Percentiles rank a stretch among this genome's conserved stretches.
phyloP scores from a whole-genome alignment of 2,888 invertebrate species.

The Gandaritis pyraliata region DNA sequence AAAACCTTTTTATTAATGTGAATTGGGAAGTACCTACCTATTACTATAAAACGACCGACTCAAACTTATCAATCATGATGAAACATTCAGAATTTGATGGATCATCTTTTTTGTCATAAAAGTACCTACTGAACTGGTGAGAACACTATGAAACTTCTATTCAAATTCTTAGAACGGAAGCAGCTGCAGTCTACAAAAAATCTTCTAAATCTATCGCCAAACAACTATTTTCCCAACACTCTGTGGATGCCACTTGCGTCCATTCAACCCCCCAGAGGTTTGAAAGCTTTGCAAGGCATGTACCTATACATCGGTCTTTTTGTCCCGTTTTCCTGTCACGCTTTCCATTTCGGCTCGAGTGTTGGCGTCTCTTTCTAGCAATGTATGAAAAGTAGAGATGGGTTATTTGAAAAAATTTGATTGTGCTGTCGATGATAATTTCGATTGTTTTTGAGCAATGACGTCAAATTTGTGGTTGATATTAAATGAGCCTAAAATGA shows the following conservation, averaged over 20 bases:
- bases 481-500: too few relatives aligned
- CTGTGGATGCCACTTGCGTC: conserved; percentile 45
- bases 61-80: too few relatives aligned
- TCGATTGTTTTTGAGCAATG: conserved; percentile 10
- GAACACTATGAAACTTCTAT: conserved; percentile 17
- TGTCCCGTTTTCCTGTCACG: conserved; percentile 71
- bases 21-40: too few relatives aligned
- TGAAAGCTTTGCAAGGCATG: conserved; percentile 57
- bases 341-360: conserved; percentile 71
- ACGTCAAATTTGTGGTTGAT: conserved; percentile 2
- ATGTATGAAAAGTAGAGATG: conserved; percentile 31
- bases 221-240: conserved; percentile 34
- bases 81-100: background rate
- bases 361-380: conserved; percentile 53
- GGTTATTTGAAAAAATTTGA: background rate
- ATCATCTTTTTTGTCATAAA: background rate
- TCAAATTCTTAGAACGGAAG: conserved; percentile 31
- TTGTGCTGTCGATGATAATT: background rate
- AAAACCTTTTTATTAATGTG: too few relatives aligned
- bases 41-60: too few relatives aligned
- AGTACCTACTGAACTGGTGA: conserved; percentile 1
- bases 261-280: conserved; percentile 57
- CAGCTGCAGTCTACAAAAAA: conserved; percentile 38
- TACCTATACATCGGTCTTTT: conserved; percentile 64
- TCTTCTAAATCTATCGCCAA: conserved; percentile 34